phyloP scores from a whole-genome alignment of 2,888 invertebrate species.

The Synanthedon vespiformis region DNA sequence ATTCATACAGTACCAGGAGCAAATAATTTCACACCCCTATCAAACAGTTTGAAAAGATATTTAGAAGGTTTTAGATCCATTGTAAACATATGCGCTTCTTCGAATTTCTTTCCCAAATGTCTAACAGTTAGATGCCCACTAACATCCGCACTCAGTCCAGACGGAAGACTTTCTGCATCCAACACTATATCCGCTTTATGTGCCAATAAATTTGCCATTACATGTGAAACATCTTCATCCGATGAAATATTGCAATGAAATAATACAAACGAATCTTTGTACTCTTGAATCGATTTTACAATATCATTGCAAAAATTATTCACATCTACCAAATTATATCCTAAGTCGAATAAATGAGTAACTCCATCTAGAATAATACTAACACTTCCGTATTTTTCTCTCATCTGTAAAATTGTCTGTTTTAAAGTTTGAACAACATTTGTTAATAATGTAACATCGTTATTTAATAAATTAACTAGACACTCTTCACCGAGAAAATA shows the following conservation, averaged over 20 bases:
- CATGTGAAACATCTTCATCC: slow-evolving; percentile 67
- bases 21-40: slow-evolving; percentile 80
- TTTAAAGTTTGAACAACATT: slow-evolving; percentile 47
- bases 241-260: slow-evolving; percentile 72
- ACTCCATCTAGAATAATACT: slow-evolving; percentile 79
- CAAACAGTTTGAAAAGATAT: slow-evolving; percentile 79
- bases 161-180: slow-evolving; percentile 75
- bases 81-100: slow-evolving; percentile 28
- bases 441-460: slow-evolving; percentile 36
- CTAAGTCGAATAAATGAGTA: slow-evolving; percentile 77
- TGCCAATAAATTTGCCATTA: slow-evolving; percentile 71
- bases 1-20: slow-evolving; percentile 72
- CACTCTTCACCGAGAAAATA: slow-evolving; percentile 38
- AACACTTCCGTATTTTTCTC: slow-evolving; percentile 42
- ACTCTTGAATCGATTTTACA: slow-evolving; percentile 36
- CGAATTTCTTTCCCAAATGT: slow-evolving; percentile 44
- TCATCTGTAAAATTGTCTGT: slow-evolving; percentile 38
- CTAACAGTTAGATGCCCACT: slow-evolving; percentile 75
- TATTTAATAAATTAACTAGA: slow-evolving; percentile 21
- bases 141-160: slow-evolving; percentile 79
- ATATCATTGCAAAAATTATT: slow-evolving; percentile 60
- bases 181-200: slow-evolving; percentile 75
- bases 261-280: slow-evolving; percentile 48
- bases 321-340: slow-evolving; percentile 62
- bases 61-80: slow-evolving; percentile 34